phyloP scores from a whole-genome alignment of 2,113 vertebrate genomes.

The Psilopsiagon aurifrons region DNA sequence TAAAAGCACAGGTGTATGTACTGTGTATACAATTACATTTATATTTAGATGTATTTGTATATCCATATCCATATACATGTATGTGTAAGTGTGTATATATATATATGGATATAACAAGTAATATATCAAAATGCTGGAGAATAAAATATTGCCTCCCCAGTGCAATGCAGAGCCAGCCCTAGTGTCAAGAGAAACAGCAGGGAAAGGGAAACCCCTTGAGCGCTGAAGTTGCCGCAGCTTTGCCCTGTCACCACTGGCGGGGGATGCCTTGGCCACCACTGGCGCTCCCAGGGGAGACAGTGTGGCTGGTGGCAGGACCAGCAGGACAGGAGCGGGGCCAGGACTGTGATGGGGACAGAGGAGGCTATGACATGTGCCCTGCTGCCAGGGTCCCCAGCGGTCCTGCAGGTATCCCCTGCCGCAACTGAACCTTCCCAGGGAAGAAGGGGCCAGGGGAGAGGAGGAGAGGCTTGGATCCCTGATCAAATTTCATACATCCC shows the following conservation, averaged over 20 bases:
- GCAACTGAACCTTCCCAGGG: neutral
- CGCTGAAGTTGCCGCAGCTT: neutral
- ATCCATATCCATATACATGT: neutral
- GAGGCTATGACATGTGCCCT: neutral
- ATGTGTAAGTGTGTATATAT: neutral
- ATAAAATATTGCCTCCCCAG: neutral
- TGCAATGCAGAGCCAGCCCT: neutral
- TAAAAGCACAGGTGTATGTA: neutral
- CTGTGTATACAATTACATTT: neutral
- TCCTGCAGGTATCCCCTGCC: neutral
- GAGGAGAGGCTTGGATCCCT: constrained; percentile 17
- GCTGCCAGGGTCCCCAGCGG: neutral
- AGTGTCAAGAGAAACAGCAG: neutral
- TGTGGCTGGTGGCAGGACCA: neutral
- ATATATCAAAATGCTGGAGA: neutral
- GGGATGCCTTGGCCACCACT: neutral
- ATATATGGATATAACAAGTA: neutral
- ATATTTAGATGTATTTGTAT: neutral
- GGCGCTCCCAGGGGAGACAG: neutral
- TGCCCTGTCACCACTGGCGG: neutral
- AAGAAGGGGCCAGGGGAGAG: neutral
- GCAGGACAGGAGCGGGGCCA: neutral
- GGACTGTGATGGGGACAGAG: fast-evolving
- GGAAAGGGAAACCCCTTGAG: neutral
- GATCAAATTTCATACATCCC: constrained; percentile 70